phyloP scores from a whole-genome alignment of 2,888 invertebrate genomes.

The Balanococcus diminutus region DNA sequence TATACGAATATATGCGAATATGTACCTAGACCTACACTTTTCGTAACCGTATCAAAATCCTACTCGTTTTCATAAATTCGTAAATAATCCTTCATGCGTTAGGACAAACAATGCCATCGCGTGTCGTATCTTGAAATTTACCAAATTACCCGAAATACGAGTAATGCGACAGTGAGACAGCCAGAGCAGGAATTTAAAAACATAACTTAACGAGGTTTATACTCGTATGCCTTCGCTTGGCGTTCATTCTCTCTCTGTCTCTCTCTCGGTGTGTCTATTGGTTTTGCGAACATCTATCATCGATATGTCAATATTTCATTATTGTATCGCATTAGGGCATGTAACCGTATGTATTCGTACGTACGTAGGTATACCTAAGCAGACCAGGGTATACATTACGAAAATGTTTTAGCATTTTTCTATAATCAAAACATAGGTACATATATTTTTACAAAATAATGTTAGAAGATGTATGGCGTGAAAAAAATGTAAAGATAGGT shows the following conservation, averaged over 20 bases:
- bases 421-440: slow-evolving; percentile 4
- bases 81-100: slow-evolving; percentile 19
- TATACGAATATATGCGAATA: background rate
- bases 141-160: slow-evolving; percentile 22
- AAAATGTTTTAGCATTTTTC: background rate
- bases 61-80: slow-evolving; percentile 23
- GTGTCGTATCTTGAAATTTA: background rate
- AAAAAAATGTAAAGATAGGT: no score
- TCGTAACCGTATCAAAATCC: background rate
- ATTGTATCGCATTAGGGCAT: background rate
- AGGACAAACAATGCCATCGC: slow-evolving; percentile 1
- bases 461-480: no score
- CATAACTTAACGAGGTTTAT: no score
- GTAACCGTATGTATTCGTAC: background rate
- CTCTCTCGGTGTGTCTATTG: background rate
- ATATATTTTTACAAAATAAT: background rate
- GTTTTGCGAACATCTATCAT: slow-evolving; percentile 23
- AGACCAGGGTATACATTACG: background rate
- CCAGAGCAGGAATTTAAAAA: background rate
- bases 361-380: background rate
- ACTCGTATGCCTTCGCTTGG: no score
- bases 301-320: slow-evolving; percentile 27
- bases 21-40: background rate
- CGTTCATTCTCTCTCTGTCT: background rate
- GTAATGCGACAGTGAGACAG: background rate